Evolutionary conservation across 2,888 invertebrate species (phyloP), one percentile per base, ranked within the genome.

Genomic region (Heliothis peltigera): DNA sequence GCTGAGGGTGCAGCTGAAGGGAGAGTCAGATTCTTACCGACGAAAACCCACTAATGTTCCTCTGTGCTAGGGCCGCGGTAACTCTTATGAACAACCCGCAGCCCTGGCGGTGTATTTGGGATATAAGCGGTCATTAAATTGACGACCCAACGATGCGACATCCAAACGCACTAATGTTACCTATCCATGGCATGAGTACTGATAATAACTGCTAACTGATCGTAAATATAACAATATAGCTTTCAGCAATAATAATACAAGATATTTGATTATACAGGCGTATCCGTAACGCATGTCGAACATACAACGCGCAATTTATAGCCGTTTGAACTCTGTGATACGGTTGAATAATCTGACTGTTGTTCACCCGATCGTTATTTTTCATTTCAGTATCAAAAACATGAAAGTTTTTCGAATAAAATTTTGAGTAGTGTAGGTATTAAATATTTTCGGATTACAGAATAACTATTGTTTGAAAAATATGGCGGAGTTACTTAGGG

Each of bases 271-370:
- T 66, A 42, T 47, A 64, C 21, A 48, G 7, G 22, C 32, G 7
- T 54, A 39, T 17, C 49, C 18, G 21, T 42, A 52, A 71, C 54
- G 46, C 43, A 47, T 58, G 59, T 53, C 22, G 44, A 64, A 58
- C 53, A 68, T 72, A 61, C 60, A 43, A 57, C 17, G 47, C 15
- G 44, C 76, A 70, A 72, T 75, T 75, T 64, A 70, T 70, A 75
- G 44, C 55, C 42, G 51, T 72, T 75, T 70, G 62, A 71, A 39
- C 72, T 56, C 43, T 12, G 35, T 49, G 43, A 46, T 51, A 56
- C 57, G 62, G 54, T 21, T 52, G 72, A 71, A 62, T 76, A 62
- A 65, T 49, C 71, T 46, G 58, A 42, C 47, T 52, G 47, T 35
- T 28, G 21, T 21, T 21, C 46, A 18, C 5, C n/a, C 4, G 28